Percentiles rank a stretch among this genome's conserved stretches.
phyloP scores from a whole-genome alignment of 2,113 vertebrate species.

The Zeus faber region DNA sequence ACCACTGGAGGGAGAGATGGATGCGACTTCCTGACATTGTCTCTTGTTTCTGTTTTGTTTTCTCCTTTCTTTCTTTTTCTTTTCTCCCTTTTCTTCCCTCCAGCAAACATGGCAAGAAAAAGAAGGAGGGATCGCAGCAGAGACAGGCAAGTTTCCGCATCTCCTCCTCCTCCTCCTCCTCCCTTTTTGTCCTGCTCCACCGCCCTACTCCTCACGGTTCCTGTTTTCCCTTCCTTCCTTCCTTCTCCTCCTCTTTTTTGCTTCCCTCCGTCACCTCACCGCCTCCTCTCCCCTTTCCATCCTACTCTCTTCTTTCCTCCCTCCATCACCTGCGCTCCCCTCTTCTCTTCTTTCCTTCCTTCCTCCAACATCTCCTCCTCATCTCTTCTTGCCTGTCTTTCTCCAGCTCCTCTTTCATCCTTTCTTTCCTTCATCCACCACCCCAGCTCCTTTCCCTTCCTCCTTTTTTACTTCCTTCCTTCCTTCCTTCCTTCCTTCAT shows the following conservation, averaged over 20 bases:
- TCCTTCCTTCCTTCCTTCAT: no score
- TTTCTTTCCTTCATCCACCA: no score
- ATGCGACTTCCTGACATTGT: constrained; percentile 67
- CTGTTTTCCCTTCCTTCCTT: neutral
- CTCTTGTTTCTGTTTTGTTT: constrained; percentile 56
- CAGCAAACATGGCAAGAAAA: constrained; percentile 83
- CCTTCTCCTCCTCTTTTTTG: constrained; percentile 10
- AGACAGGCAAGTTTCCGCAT: constrained; percentile 75
- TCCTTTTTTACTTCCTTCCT: no score
- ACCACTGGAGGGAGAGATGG: constrained; percentile 63
- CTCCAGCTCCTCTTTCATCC: no score
- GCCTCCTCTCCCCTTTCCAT: neutral
- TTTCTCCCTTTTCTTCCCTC: constrained; percentile 61
- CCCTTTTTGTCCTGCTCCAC: neutral
- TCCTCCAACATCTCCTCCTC: no score
- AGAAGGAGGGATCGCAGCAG: constrained; percentile 79
- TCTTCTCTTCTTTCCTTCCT: no score
- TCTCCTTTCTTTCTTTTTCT: constrained; percentile 39
- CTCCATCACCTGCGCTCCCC: no score
- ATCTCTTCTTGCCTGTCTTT: no score
- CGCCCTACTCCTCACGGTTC: neutral
- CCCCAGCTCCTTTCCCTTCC: no score
- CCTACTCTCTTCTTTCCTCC: no score
- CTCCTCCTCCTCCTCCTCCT: constrained; percentile 8
- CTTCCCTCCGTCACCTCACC: neutral